These are phyloP conservation scores for Drosophila cyrtoloma DNA, from an alignment of 2,888 invertebrate genomes.

Conservation along the genomic window DNA sequence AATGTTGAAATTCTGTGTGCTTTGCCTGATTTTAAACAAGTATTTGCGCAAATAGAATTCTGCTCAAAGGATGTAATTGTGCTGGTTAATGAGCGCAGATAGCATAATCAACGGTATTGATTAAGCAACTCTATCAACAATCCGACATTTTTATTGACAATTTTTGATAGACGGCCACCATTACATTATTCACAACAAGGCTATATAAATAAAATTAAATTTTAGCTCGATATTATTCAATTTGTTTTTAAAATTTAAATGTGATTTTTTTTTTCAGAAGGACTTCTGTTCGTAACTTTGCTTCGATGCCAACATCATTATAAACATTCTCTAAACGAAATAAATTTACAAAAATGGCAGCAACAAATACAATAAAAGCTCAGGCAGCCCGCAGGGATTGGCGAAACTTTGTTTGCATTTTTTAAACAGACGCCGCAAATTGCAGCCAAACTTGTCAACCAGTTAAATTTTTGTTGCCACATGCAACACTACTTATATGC, in stretches of 20 bases:
- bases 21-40: constrained; percentile 29
- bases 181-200: neutral
- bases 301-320: constrained; percentile 42
- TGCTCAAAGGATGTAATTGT: constrained; percentile 49
- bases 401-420: constrained; percentile 48
- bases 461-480: constrained; percentile 59
- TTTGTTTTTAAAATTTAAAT: neutral
- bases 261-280: neutral
- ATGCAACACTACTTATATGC: constrained; percentile 38
- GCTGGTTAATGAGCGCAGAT: constrained; percentile 43
- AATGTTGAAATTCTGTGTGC: constrained; percentile 21
- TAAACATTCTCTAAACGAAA: constrained; percentile 51
- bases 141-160: neutral
- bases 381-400: constrained; percentile 44
- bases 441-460: constrained; percentile 65
- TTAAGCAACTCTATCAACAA: constrained; percentile 8
- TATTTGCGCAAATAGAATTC: constrained; percentile 30
- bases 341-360: constrained; percentile 46
- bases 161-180: neutral
- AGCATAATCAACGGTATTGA: constrained; percentile 30
- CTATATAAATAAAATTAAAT: neutral
- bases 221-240: neutral
- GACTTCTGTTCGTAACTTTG: constrained; percentile 14
- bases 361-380: constrained; percentile 24
- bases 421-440: constrained; percentile 70